Evolutionary conservation across 2,888 invertebrate species (phyloP).

Genomic region (Apodemia hepburni): DNA sequence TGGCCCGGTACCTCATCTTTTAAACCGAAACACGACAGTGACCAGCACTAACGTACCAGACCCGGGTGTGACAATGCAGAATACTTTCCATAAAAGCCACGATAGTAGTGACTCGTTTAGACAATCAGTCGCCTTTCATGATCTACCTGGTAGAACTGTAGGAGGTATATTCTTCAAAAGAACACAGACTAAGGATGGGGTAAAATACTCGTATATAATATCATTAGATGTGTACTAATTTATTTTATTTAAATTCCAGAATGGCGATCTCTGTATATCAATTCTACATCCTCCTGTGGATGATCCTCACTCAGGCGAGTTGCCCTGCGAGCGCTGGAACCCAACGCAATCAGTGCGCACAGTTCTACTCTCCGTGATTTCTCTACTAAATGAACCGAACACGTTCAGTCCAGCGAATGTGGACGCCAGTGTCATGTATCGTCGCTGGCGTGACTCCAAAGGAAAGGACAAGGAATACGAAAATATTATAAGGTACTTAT

Average conservation of each 20-base stretch:
- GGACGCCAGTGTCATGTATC: constrained; percentile 99
- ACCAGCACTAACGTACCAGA: too few species aligned
- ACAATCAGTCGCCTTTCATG: too few species aligned
- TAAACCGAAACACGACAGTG: too few species aligned
- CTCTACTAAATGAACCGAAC: constrained; percentile 99
- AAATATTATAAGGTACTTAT: constrained; percentile 95
- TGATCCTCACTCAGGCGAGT: constrained; percentile 99
- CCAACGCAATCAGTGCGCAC: constrained; percentile 99
- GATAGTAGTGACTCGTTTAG: too few species aligned
- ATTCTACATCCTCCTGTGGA: constrained; percentile 99
- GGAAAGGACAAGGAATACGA: constrained; percentile 99
- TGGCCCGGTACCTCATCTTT: too few species aligned
- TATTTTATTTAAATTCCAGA: constrained; percentile 80
- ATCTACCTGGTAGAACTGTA: too few species aligned
- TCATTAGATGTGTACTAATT: too few species aligned
- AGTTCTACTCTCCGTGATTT: constrained; percentile 98
- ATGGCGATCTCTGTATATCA: constrained; percentile 99
- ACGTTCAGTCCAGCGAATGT: constrained; percentile 99
- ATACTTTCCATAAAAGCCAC: too few species aligned
- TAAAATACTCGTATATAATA: too few species aligned
- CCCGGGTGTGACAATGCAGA: too few species aligned
- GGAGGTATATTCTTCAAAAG: too few species aligned
- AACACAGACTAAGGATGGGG: too few species aligned
- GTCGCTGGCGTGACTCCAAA: constrained; percentile 98
- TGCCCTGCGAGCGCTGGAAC: constrained; percentile 99